These are phyloP conservation scores for Drosophila carrolli DNA, from an alignment of 1,140 invertebrate genomes.

Conservation along the genomic window DNA sequence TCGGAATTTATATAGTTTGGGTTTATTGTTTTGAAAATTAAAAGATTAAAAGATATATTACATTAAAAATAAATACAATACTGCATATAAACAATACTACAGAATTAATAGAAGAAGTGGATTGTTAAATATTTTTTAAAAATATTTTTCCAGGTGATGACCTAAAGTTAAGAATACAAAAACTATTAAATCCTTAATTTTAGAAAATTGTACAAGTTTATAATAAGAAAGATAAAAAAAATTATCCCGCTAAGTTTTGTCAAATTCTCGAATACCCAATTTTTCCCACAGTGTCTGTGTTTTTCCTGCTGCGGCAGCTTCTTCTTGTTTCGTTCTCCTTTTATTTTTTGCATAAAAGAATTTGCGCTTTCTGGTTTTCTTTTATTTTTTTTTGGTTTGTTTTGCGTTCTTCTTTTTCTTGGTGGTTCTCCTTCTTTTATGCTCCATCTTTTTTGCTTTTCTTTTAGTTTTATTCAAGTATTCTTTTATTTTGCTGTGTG, in stretches of 20 bases:
- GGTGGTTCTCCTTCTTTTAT: slow-evolving; percentile 5
- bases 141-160: no score
- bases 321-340: slow-evolving; percentile 17
- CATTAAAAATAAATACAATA: no score
- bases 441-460: slow-evolving; percentile 12
- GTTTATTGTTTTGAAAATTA: no score
- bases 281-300: neutral
- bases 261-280: neutral
- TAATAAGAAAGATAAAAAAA: neutral
- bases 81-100: no score
- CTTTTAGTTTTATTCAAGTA: slow-evolving; percentile 45
- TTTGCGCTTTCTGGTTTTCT: slow-evolving; percentile 13
- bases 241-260: no score
- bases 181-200: no score
- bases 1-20: no score
- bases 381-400: neutral
- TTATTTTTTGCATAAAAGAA: slow-evolving; percentile 22
- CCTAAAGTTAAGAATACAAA: no score
- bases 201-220: neutral
- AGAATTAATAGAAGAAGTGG: no score
- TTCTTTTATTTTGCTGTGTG: slow-evolving; percentile 40
- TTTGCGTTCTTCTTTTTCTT: slow-evolving; percentile 7
- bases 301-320: neutral
- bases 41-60: no score
- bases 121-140: no score